Base-by-base conservation (phyloP, 2,797 vertebrate genomes). In the Parauchenoglanis ngamensis region DNA sequence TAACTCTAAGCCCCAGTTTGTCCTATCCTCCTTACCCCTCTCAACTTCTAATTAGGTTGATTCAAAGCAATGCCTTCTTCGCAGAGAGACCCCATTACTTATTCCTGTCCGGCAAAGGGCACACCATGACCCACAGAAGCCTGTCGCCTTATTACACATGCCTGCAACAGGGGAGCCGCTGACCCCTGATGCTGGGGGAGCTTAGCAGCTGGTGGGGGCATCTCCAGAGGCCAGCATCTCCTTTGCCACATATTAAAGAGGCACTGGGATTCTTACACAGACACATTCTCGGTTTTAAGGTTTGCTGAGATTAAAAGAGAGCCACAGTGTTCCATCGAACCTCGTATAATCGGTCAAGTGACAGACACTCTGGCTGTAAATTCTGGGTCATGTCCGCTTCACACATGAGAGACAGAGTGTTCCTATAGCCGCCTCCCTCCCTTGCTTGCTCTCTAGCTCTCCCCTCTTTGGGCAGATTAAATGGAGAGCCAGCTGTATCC, bases 1-100 rank as follows among this genome's bases (percentile, higher is more conserved):
- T 7, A 81, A 67, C 65, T 49, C 23, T n/a, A 79, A 85, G 57
- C 56, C 72, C 85, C 56, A 67, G 87, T 90, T 87, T 87, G 90
- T 90, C 73, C 84, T 79, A 78, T 85, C 80, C 79, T 56, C 72
- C 75, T 61, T 73, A 70, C 86, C 56, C 78, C 78, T 23, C 83
- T 84, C 83, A 3, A n/a, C 89, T 79, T 92, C 92, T 94, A 92
- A 95, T 95, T 95, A 95, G 92, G 89, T 90, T 95, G 94, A 95
- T 95, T 92, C 94, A 95, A 93, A 92, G 94, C 67, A 21, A 83
- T 94, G 92, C 92, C 93, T 91, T 87, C 73, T 88, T 87, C 72
- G 12, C 49, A 52, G 72, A 80, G 79, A 91, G 89, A 90, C 87
- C 91, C 91, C 94, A 95, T 95, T 94, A 95, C 92, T 95, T 95